Evolutionary conservation across 1,140 invertebrate genomes (phyloP), one percentile per base, ranked within the genome.

Genomic region (Nasonia vitripennis): DNA sequence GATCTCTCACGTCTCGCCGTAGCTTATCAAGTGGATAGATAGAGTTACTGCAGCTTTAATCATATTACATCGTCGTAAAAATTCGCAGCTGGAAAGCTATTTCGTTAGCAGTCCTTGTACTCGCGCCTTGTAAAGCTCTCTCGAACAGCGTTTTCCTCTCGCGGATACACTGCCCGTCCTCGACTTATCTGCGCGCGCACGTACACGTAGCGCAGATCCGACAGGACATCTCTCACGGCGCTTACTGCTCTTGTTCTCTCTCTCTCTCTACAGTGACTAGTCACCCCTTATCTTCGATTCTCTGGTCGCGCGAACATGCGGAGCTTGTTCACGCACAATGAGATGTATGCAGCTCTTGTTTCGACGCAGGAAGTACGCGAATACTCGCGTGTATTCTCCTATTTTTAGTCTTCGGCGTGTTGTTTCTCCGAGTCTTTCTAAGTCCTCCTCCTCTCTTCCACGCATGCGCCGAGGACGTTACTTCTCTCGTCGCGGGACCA

Each of bases 161-260:
- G 78, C 4, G 78, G 88, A 90, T 91, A 90, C 84, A 86, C 86
- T 81, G 1, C 85, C 84, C 88, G 78, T 84, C 87, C 74, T 67
- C 78, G 41, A 88, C 87, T 87, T 89, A 90, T 89, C 88, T 45
- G 83, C 85, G 83, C 81, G 7, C 37, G 41, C 10, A 11, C 7
- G 55, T 62, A 87, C 86, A 27, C 85, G 78, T 85, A 90, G 87
- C 85, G 81, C 75, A 81, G 87, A 87, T 87, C 88, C 88, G 88
- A 90, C 89, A 89, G 88, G 88, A 91, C 90, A 92, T 92, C 88
- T 91, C 89, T 92, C 91, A 91, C 87, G 90, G 87, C 90, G 88
- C 89, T 90, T 90, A 90, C 89, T 45, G 45, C 78, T 51, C 71
- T 73, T 31, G 12, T 73, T 71, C n/a, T 51, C 48, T 51, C 48